These are phyloP conservation scores for Netta rufina DNA, from an alignment of 2,797 vertebrate species.

Conservation along the genomic window DNA sequence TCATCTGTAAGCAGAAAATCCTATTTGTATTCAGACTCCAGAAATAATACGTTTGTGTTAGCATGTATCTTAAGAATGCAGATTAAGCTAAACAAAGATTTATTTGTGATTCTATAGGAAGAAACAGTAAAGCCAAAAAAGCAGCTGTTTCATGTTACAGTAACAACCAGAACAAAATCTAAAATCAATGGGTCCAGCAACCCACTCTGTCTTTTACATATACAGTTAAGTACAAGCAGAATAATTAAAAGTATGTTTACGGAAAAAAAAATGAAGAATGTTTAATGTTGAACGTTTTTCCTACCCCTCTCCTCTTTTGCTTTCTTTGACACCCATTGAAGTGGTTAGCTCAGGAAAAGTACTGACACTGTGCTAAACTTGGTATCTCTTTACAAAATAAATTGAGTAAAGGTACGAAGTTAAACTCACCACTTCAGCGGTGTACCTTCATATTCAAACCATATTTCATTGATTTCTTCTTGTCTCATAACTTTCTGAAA, in stretches of 20 bases:
- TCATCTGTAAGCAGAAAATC: background rate
- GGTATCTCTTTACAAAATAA: background rate
- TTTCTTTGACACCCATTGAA: background rate
- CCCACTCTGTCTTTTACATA: background rate
- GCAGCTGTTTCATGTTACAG: background rate
- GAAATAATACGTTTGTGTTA: background rate
- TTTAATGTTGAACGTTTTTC: background rate
- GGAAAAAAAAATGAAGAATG: no score
- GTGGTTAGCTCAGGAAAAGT: background rate
- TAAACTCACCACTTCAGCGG: constrained; percentile 95
- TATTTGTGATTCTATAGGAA: background rate
- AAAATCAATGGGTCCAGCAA: background rate
- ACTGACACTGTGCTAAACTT: background rate
- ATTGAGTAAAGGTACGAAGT: background rate
- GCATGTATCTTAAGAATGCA: background rate
- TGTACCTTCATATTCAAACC: constrained; percentile 97
- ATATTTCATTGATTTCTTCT: constrained; percentile 95
- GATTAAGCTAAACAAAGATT: background rate
- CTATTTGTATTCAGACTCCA: background rate
- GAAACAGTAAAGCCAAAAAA: background rate
- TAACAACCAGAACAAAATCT: background rate
- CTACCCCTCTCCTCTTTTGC: background rate
- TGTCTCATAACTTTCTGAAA: constrained; percentile 94
- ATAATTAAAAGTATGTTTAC: background rate
- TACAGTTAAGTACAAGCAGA: background rate